A percentile compares a stretch with the other conserved stretches of the same genome.
These are phyloP conservation scores for Cossypha caffra DNA, from an alignment of 2,797 vertebrate species.

Conservation along the genomic window DNA sequence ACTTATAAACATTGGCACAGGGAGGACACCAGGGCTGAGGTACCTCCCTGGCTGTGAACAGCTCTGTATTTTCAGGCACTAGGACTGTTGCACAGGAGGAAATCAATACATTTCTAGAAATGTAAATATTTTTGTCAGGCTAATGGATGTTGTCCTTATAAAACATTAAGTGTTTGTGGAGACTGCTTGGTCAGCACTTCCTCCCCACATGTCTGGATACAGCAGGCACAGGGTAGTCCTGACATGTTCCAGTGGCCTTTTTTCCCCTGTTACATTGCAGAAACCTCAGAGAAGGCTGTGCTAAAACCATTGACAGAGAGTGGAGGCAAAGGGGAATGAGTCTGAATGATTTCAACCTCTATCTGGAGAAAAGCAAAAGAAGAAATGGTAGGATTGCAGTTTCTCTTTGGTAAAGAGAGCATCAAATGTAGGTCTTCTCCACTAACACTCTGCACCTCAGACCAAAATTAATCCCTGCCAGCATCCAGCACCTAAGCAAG, in stretches of 20 bases:
- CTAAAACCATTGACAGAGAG: neutral
- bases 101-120: slow-evolving; percentile 5
- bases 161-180: neutral
- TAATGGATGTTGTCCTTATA: neutral
- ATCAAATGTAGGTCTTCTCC: neutral
- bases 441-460: neutral
- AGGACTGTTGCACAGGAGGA: neutral
- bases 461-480: neutral
- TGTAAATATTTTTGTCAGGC: neutral
- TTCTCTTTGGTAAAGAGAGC: neutral
- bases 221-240: neutral
- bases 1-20: neutral
- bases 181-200: neutral
- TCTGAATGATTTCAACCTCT: neutral
- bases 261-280: neutral
- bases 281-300: neutral
- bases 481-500: neutral
- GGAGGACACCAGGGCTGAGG: neutral
- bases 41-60: neutral
- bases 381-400: neutral
- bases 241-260: neutral
- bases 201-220: accelerated
- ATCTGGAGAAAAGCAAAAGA: neutral
- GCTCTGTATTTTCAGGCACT: neutral
- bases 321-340: neutral